A percentile compares a stretch with the other conserved stretches of the same genome.
Evolutionary conservation across 2,113 vertebrate species (phyloP).

Genomic region (Sorex araneus): DNA sequence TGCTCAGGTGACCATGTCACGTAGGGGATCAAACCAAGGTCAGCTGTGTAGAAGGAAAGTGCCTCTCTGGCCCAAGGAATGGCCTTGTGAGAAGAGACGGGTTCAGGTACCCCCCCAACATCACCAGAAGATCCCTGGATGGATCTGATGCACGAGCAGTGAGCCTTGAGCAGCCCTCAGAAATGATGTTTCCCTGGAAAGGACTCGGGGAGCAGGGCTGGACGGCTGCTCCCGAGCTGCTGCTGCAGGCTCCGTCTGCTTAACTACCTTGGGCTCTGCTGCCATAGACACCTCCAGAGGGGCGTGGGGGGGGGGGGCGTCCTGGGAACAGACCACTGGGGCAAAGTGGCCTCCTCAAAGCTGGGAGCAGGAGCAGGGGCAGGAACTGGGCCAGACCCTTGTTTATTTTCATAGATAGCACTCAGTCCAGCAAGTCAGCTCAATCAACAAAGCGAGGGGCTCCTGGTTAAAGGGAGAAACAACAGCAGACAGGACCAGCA

Average conservation of each 20-base stretch:
- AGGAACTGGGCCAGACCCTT: not conserved
- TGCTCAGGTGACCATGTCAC: too few species aligned
- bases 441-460: not conserved
- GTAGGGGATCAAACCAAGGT: too few species aligned
- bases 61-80: too few species aligned
- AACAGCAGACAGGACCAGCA: too few species aligned
- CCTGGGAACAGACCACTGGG: not conserved
- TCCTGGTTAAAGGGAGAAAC: not conserved
- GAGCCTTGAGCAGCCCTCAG: not conserved
- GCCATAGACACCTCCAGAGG: not conserved
- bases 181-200: not conserved
- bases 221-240: too few species aligned
- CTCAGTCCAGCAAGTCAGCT: constrained; percentile 1
- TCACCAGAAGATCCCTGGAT: rapidly evolving
- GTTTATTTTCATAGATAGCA: not conserved
- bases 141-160: rapidly evolving
- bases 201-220: not conserved
- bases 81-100: not conserved
- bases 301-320: not conserved
- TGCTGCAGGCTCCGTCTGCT: not conserved
- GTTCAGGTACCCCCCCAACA: not conserved
- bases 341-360: not conserved
- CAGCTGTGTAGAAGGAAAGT: too few species aligned
- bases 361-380: not conserved
- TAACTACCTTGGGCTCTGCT: not conserved